A percentile compares a stretch with the other conserved stretches of the same genome.
These are phyloP conservation scores for Myathropa florea DNA, from an alignment of 2,888 invertebrate genomes.

Conservation along the genomic window DNA sequence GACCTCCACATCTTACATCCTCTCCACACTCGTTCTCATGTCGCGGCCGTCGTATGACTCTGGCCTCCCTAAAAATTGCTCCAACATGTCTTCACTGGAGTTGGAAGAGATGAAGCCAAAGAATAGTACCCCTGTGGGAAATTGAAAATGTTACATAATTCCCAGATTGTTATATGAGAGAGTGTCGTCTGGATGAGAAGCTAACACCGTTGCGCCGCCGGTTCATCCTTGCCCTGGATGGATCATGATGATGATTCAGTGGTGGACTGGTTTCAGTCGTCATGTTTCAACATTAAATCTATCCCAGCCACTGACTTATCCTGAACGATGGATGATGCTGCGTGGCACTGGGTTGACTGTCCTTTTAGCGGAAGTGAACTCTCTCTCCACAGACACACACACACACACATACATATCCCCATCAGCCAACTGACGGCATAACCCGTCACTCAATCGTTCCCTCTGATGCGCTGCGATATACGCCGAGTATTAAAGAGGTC, in stretches of 20 bases:
- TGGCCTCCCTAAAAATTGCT: slow-evolving; percentile 16
- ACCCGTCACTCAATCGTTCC: slow-evolving; percentile 26
- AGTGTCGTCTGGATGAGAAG: slow-evolving; percentile 59
- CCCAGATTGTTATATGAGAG: slow-evolving; percentile 63
- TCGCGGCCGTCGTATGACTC: not conserved
- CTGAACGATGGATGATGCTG: slow-evolving; percentile 35
- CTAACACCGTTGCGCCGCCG: not conserved
- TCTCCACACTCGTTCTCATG: not conserved
- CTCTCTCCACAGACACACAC: not conserved
- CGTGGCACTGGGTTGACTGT: slow-evolving; percentile 38
- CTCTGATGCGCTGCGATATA: slow-evolving; percentile 9
- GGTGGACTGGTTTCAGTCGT: slow-evolving; percentile 59
- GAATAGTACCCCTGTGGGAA: slow-evolving; percentile 61
- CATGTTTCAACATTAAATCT: slow-evolving; percentile 66
- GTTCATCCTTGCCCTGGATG: slow-evolving; percentile 27
- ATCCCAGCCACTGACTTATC: slow-evolving; percentile 54
- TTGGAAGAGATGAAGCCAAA: slow-evolving; percentile 24
- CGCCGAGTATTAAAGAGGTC: slow-evolving; percentile 52
- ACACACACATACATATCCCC: not conserved
- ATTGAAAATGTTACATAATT: slow-evolving; percentile 65
- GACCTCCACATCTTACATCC: not conserved
- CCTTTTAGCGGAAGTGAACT: slow-evolving; percentile 35
- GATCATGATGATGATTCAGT: slow-evolving; percentile 62
- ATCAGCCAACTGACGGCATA: slow-evolving; percentile 8
- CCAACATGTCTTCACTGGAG: slow-evolving; percentile 9